Evolutionary conservation across 2,113 vertebrate species (phyloP), one percentile per base, ranked within the genome.

Genomic region (Leptocoma aspasia): DNA sequence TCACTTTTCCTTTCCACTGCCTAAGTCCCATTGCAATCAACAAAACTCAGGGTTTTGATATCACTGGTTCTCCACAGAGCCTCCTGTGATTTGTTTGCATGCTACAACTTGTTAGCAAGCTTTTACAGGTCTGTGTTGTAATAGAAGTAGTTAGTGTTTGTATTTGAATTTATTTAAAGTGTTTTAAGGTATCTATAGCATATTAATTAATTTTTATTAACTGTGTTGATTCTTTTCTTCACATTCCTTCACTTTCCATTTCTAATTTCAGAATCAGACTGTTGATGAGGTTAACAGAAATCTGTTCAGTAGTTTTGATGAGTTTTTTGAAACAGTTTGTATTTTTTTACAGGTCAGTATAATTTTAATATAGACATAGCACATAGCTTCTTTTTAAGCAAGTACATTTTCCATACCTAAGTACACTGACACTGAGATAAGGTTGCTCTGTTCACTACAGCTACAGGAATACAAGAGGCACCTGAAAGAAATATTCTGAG

Each of bases 181-280:
- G 4, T 33, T 86, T 68, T 60, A 59, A 78, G 15, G 7, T 57
- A 28, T 4, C 5, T 56, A 5, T 8, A 18, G 3, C 0, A 35
- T 57, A 45, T 42, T 45, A 52, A 56, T 56, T n/a, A 65, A 2
- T 41, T 44, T 57, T 84, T 75, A 30, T 50, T 88, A n/a, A 44
- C 3, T 17, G 2, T 0, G 2, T 56, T 10, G 1, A 2, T 70
- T 33, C 0, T 41, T 85, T 47, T 66, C 63, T 59, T 61, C 35
- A 42, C 5, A 41, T 69, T 86, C 11, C 14, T 63, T 72, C 20
- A 52, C 9, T 72, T 90, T 57, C 23, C 3, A 23, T 70, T 82
- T 81, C 13, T 42, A n/a, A 47, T 68, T 90, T 75, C 49, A 61
- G 78, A 72, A 69, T 63, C 11, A 78, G 6, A 50, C 5, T 53